Percentiles rank a stretch among this genome's conserved stretches.
Evolutionary conservation across 2,797 vertebrate species (phyloP).

Genomic region (Ctenopoma multispine): DNA sequence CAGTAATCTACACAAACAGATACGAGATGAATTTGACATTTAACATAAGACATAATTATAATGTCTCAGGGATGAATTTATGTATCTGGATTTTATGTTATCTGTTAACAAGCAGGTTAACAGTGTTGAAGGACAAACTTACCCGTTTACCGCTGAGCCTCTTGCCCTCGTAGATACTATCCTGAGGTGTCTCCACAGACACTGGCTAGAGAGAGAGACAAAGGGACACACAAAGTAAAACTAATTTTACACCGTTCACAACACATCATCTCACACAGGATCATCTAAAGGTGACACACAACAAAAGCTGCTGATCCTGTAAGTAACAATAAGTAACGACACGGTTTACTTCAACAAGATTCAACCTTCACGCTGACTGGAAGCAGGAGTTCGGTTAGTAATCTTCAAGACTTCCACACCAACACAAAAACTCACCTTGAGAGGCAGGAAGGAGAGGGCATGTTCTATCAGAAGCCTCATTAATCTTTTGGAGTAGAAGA

Average conservation of each 20-base stretch:
- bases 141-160: constrained; percentile 90
- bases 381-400: not conserved
- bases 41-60: not conserved
- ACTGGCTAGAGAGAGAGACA: constrained; percentile 80
- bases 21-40: not conserved
- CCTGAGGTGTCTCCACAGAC: constrained; percentile 88
- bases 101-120: not conserved
- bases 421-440: constrained; percentile 82
- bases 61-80: too few relatives aligned
- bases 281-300: not conserved
- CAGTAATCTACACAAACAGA: constrained; percentile 85
- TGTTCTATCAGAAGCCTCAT: constrained; percentile 94
- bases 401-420: not conserved
- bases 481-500: constrained; percentile 95
- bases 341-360: not conserved
- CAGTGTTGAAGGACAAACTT: constrained; percentile 43
- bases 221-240: not conserved
- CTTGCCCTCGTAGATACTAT: constrained; percentile 87
- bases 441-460: constrained; percentile 91
- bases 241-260: not conserved
- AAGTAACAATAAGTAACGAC: not conserved
- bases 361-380: not conserved
- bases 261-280: not conserved
- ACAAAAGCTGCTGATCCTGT: not conserved
- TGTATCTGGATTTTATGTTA: not conserved